phyloP scores from a whole-genome alignment of 1,140 invertebrate genomes.

The Cepaea nemoralis region DNA sequence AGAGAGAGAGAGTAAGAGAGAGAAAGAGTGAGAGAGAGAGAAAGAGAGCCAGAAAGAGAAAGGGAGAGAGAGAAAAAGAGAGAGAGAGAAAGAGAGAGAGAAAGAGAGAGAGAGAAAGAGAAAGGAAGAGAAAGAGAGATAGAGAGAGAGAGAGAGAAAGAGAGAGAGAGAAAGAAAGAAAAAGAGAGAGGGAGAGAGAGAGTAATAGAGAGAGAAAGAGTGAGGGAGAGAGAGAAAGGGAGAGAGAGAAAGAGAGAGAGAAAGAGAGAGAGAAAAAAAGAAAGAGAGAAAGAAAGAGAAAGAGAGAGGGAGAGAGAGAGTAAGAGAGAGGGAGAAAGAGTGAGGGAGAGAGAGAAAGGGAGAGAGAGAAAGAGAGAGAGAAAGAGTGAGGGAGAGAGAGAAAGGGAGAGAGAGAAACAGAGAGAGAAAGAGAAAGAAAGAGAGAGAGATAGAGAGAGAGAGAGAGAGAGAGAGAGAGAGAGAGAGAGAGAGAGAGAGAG shows the following conservation, averaged over 20 bases:
- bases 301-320: background rate
- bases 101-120: background rate
- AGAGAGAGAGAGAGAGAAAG: background rate
- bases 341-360: background rate
- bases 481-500: constrained; percentile 20
- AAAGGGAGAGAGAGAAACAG: background rate
- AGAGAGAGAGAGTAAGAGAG: background rate
- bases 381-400: background rate
- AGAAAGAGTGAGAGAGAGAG: background rate
- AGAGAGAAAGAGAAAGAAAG: background rate
- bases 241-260: background rate
- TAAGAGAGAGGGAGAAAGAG: background rate
- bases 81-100: constrained; percentile 10
- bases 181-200: background rate
- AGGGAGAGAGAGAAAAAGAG: constrained; percentile 5
- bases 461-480: no score
- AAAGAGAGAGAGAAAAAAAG: background rate
- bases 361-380: background rate
- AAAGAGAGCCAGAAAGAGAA: background rate
- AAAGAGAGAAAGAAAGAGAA: background rate
- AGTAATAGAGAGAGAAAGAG: background rate
- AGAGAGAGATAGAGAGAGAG: background rate
- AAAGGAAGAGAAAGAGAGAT: background rate
- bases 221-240: background rate
- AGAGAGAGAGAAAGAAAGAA: constrained; percentile 21